Conservation (phyloP, 2,888 invertebrate genomes). For the Eubasilissa splendida region DNA sequence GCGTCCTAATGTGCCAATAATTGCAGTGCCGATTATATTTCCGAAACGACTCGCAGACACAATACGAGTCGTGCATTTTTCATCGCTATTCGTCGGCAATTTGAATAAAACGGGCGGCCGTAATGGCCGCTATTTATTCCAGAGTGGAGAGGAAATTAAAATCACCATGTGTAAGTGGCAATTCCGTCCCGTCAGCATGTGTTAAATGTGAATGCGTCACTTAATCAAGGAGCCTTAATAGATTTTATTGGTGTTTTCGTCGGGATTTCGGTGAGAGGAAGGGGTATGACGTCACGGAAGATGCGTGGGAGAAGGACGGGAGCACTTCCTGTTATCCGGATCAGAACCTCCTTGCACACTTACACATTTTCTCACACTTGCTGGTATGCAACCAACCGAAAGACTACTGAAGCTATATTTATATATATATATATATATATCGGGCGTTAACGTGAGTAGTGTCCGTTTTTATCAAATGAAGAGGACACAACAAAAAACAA, state of each 20-base stretch:
- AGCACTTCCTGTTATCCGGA: constrained; percentile 19
- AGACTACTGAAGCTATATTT: too few relatives aligned
- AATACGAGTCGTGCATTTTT: constrained; percentile 4
- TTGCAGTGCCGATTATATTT: constrained; percentile 6
- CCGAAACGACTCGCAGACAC: background rate
- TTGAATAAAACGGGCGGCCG: constrained; percentile 4
- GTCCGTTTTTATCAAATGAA: too few relatives aligned
- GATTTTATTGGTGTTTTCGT: constrained; percentile 55
- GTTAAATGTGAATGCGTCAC: constrained; percentile 58
- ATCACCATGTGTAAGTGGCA: constrained; percentile 30
- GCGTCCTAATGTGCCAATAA: constrained; percentile 5
- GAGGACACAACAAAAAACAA: too few relatives aligned
- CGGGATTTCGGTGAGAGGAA: constrained; percentile 48
- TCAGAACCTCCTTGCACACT: constrained; percentile 11
- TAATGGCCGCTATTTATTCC: background rate
- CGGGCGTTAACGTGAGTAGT: too few relatives aligned
- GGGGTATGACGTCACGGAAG: constrained; percentile 50
- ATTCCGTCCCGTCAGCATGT: constrained; percentile 45
- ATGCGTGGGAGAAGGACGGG: constrained; percentile 7
- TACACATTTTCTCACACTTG: constrained; percentile 41
- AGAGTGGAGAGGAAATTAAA: constrained; percentile 38
- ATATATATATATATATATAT: too few relatives aligned
- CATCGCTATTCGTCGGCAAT: constrained; percentile 24
- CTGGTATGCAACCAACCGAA: background rate
- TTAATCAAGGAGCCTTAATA: constrained; percentile 54